Conservation (phyloP, 1,140 invertebrate genomes). For the Nasonia giraulti region DNA sequence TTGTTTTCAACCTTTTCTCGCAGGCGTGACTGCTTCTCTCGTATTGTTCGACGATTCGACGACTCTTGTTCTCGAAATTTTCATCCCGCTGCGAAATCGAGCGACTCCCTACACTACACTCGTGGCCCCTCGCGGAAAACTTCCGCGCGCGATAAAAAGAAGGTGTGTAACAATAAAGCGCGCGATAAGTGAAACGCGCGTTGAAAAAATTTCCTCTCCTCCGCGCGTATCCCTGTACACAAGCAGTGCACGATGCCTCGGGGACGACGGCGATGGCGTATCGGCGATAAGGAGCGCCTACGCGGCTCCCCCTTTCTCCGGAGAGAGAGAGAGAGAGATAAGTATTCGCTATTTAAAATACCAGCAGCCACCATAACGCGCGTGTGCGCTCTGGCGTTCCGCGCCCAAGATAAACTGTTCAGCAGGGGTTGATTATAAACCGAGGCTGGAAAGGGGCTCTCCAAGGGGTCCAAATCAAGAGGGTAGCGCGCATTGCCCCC, state of each 20-base stretch:
- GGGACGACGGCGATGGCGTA: not conserved
- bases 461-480: conserved; percentile 38
- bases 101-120: too few species aligned
- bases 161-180: too few species aligned
- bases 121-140: too few species aligned
- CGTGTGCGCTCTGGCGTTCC: conserved; percentile 41
- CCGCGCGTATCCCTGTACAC: not conserved
- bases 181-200: not conserved
- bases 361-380: conserved; percentile 61
- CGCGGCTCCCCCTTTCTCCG: conserved; percentile 30
- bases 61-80: too few species aligned
- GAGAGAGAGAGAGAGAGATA: conserved; percentile 61
- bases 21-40: not conserved
- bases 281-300: not conserved
- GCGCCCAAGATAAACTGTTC: conserved; percentile 71
- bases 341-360: conserved; percentile 74
- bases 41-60: too few species aligned
- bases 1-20: not conserved
- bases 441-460: conserved; percentile 52
- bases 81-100: too few species aligned
- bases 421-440: conserved; percentile 67
- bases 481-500: not conserved
- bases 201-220: not conserved
- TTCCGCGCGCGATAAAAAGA: too few species aligned
- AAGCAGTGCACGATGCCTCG: not conserved